A percentile compares a stretch with the other conserved stretches of the same genome.
Conservation (phyloP, 2,113 vertebrate genomes). For the Tetraodon nigroviridis region DNA sequence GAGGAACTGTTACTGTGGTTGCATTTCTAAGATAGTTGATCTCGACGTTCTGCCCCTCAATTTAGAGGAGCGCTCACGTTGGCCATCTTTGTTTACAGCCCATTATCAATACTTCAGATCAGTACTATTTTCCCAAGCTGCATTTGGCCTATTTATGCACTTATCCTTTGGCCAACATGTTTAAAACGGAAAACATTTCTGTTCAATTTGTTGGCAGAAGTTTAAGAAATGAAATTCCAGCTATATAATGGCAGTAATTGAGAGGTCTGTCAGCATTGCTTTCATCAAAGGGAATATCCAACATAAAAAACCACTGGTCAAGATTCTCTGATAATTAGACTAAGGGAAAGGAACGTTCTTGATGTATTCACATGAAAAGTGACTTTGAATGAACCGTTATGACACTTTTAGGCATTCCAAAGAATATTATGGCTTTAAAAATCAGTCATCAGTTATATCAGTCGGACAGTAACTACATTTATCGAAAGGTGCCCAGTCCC, state of each 20-base stretch:
- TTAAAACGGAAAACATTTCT: neutral
- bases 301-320: constrained; percentile 10
- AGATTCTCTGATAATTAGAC: constrained; percentile 3
- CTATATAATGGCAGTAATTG: constrained; percentile 9
- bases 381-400: neutral
- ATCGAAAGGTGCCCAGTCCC: constrained; percentile 21
- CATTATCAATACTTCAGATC: constrained; percentile 4
- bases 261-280: constrained; percentile 26
- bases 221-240: constrained; percentile 6
- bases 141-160: constrained; percentile 53
- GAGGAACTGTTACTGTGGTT: too few species aligned
- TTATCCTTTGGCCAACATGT: constrained; percentile 41
- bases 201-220: neutral
- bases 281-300: constrained; percentile 42
- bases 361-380: constrained; percentile 3
- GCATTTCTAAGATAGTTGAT: too few species aligned
- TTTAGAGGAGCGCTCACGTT: too few species aligned
- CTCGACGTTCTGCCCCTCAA: too few species aligned
- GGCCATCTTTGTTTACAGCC: too few species aligned
- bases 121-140: constrained; percentile 28
- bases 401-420: constrained; percentile 50
- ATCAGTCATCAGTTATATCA: constrained; percentile 22
- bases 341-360: constrained; percentile 23
- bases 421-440: constrained; percentile 56
- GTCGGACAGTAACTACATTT: constrained; percentile 4